phyloP scores from a whole-genome alignment of 2,888 invertebrate genomes.

The Pantelozetes paolii region DNA sequence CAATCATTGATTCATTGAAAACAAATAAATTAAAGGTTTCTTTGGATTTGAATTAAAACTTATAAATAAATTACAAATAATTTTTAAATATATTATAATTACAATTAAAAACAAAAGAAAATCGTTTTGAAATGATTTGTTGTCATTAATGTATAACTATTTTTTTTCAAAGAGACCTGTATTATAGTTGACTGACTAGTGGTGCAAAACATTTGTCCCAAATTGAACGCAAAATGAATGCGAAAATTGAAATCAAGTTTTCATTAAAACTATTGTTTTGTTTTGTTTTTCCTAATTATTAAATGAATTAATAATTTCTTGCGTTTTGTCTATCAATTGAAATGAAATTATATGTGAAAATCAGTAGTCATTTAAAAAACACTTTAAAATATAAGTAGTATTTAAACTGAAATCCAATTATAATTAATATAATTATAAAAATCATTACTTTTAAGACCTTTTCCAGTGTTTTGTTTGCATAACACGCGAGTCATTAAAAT shows the following conservation, averaged over 20 bases:
- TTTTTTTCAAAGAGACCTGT: no score
- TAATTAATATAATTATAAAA: no score
- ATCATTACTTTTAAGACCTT: no score
- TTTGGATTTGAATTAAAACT: background rate
- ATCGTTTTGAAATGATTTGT: no score
- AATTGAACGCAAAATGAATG: background rate
- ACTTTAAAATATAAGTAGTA: no score
- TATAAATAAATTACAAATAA: background rate
- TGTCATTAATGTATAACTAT: no score
- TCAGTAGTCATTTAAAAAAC: background rate
- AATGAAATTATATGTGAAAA: background rate
- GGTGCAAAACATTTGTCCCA: background rate
- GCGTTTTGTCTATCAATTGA: background rate
- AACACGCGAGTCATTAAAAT: no score
- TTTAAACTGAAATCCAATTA: no score
- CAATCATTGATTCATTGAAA: background rate
- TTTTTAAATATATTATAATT: background rate
- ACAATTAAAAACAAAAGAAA: background rate
- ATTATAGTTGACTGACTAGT: slow-evolving; percentile 11
- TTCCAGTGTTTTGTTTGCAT: no score
- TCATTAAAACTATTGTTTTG: background rate
- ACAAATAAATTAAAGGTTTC: background rate
- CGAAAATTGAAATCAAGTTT: background rate
- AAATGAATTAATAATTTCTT: background rate
- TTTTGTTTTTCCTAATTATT: background rate